Evolutionary conservation across 2,797 vertebrate species (phyloP), one percentile per base, ranked within the genome.

Genomic region (Hylomyscus alleni): DNA sequence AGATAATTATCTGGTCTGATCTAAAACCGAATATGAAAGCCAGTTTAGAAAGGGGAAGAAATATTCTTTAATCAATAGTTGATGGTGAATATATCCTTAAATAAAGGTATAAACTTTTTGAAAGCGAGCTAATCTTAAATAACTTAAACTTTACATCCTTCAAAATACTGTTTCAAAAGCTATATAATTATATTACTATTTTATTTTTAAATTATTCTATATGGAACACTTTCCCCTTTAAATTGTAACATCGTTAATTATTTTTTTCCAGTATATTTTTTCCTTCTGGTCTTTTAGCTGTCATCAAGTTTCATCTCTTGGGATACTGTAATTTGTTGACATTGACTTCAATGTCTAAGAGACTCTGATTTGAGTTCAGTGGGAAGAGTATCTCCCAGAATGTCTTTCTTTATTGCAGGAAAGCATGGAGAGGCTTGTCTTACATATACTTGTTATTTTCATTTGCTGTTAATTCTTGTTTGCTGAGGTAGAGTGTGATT

Each of bases 181-280:
- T 81, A 50, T 20, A 12, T 86, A 87, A 83, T 52, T 50, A 17
- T 85, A n/a, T 81, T 8, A 84, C 15, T 76, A 58, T 89, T 93
- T 93, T 96, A n/a, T 72, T 89, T 92, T 93, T 75, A 93, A 87
- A 40, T 47, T 95, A 56, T 94, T 85, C n/a, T 90, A n/a, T 29
- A 40, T 88, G 72, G 47, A 93, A 87, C 40, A 44, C 72, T 91
- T 77, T n/a, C 19, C 6, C 29, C 3, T 20, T 85, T 92, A 34
- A 75, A 92, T 92, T 96, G 62, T 81, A 96, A 88, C 72, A 80
- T 83, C 47, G 44, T 94, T 95, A 29, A 24, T 92, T 91, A 69
- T 60, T 73, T 78, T 94, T 50, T 91, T 52, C 29, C 31, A 0
- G 13, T 93, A 15, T 94, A 37, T 94, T 95, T 91, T 60, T 91